Evolutionary conservation across 2,888 invertebrate species (phyloP).

Genomic region (Cerastis rubricosa): DNA sequence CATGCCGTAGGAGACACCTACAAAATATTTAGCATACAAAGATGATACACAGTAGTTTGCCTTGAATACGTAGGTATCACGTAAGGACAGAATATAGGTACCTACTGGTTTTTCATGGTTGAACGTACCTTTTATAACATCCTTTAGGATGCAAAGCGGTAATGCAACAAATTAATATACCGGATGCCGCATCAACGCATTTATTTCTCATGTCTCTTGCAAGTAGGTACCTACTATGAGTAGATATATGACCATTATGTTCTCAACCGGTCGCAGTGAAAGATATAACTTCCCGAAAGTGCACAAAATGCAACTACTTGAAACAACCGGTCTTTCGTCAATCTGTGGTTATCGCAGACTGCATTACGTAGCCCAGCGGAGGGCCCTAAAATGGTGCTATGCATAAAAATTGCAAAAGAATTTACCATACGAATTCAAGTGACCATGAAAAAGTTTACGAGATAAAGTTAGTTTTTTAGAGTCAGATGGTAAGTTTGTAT

Average conservation of each 20-base stretch:
- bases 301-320: constrained; percentile 6
- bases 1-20: not conserved
- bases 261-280: constrained; percentile 6
- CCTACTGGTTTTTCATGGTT: not conserved
- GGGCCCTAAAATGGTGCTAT: constrained; percentile 37
- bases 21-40: not conserved
- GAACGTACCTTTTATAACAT: not conserved
- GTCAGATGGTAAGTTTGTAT: not conserved
- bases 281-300: constrained; percentile 18
- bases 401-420: not conserved
- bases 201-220: not conserved
- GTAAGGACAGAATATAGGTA: not conserved
- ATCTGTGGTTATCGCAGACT: constrained; percentile 29
- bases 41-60: not conserved
- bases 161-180: not conserved
- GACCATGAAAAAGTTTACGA: not conserved
- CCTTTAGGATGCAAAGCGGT: not conserved
- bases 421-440: not conserved
- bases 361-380: constrained; percentile 13
- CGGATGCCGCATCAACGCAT: not conserved
- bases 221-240: not conserved
- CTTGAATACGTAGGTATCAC: not conserved
- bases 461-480: not conserved
- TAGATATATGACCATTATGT: not conserved
- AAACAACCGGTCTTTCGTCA: constrained; percentile 56